A percentile compares a stretch with the other conserved stretches of the same genome.
phyloP scores from a whole-genome alignment of 2,797 vertebrate species.

The Amphiprion clarkii region DNA sequence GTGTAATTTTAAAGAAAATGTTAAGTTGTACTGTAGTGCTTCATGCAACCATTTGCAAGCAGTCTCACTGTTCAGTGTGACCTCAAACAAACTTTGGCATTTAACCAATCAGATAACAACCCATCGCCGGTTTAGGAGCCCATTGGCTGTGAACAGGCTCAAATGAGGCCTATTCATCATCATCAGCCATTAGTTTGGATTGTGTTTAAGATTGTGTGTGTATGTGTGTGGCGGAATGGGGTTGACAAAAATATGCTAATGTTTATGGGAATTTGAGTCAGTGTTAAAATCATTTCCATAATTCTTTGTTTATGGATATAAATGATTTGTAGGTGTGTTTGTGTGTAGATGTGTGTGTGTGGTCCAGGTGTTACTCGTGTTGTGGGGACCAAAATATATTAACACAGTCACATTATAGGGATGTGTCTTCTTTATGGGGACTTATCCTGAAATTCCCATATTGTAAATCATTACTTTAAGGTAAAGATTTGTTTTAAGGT shows the following conservation, averaged over 20 bases:
- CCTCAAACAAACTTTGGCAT: slow-evolving; percentile 59
- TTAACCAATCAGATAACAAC: slow-evolving; percentile 76
- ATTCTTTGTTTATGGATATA: slow-evolving; percentile 20
- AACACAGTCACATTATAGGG: too few species aligned
- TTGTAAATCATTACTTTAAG: too few species aligned
- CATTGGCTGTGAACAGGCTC: slow-evolving; percentile 76
- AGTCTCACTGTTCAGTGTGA: slow-evolving; percentile 36
- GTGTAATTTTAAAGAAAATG: slow-evolving; percentile 3
- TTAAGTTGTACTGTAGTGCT: background rate
- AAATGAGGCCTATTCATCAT: slow-evolving; percentile 65
- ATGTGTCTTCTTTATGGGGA: too few species aligned
- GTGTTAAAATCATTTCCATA: slow-evolving; percentile 23
- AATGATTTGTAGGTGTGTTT: background rate
- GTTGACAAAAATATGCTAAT: slow-evolving; percentile 8
- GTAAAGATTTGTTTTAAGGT: too few species aligned
- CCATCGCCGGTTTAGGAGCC: slow-evolving; percentile 63
- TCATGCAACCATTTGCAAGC: slow-evolving; percentile 13
- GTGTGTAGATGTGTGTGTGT: background rate
- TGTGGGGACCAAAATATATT: too few species aligned
- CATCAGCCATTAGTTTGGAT: slow-evolving; percentile 57
- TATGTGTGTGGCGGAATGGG: background rate
- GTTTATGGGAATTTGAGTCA: slow-evolving; percentile 23
- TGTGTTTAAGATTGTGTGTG: slow-evolving; percentile 37
- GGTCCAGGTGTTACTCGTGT: too few species aligned
- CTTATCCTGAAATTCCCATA: too few species aligned